phyloP scores from a whole-genome alignment of 2,888 invertebrate genomes.

The Cetonia aurata region DNA sequence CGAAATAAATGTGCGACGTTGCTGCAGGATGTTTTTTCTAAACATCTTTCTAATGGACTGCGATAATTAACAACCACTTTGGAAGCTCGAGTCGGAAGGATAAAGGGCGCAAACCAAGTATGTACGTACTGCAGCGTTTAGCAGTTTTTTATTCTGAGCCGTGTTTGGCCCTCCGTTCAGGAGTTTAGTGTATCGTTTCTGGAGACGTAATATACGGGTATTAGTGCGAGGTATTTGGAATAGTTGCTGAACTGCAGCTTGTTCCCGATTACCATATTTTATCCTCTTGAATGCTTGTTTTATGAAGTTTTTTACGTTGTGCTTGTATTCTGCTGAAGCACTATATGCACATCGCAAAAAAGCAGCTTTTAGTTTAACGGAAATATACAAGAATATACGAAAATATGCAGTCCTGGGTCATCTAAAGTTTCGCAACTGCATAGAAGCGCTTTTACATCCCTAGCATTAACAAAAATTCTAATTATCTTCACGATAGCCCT shows the following conservation, averaged over 20 bases:
- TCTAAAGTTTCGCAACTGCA: no score
- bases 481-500: no score
- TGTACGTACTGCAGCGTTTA: constrained; percentile 1
- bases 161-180: background rate
- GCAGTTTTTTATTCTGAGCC: constrained; percentile 6
- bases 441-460: no score
- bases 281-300: no score
- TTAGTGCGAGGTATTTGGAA: constrained; percentile 8
- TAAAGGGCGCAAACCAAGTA: constrained; percentile 23
- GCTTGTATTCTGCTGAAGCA: no score
- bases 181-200: background rate
- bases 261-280: no score
- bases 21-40: constrained; percentile 34
- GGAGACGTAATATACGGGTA: background rate
- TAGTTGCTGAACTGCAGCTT: background rate
- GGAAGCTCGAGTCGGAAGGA: constrained; percentile 14
- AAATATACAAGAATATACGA: no score
- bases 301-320: no score
- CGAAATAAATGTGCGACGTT: constrained; percentile 28
- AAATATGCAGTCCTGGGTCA: no score
- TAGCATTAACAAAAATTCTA: no score
- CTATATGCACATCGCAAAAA: no score
- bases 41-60: constrained; percentile 38
- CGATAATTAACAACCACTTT: constrained; percentile 40
- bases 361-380: no score